Evolutionary conservation across 2,888 invertebrate genomes (phyloP), one percentile per base, ranked within the genome.

Genomic region (Plusia festucae): DNA sequence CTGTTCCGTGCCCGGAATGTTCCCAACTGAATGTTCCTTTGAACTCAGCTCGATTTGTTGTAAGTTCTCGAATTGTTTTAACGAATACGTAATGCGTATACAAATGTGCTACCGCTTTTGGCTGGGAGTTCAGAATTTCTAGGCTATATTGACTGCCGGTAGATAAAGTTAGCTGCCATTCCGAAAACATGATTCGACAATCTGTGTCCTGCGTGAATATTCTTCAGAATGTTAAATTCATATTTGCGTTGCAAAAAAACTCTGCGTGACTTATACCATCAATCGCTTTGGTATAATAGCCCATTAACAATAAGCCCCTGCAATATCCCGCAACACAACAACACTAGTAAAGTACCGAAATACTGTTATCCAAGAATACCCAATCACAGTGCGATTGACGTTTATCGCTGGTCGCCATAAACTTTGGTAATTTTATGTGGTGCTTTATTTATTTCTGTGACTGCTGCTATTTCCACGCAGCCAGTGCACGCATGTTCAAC

Each of bases 331-430:
- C 34, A 52, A 54, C 34, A 57, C 24, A n/a, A 70, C 78, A 72
- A 63, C 77, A 70, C 71, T 74, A 73, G 20, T 16, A 44, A 62
- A 57, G 71, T 72, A 70, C 61, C 57, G 13, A 65, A 69, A 60
- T 30, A 67, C 68, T 68, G 58, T 49, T 73, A 68, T 52, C 67
- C 51, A 65, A 60, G 72, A 77, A 76, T 79, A 82, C 68, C 70
- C 74, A 77, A 84, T 85, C 82, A 80, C 82, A 63, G 62, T 59
- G 59, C 65, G 79, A 84, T 82, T 83, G 85, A 85, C 85, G 82
- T 88, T 85, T 85, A 85, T 82, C 64, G 82, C 67, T 68, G 61
- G 69, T 60, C 71, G 65, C 82, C 62, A 80, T 84, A 83, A 86
- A 84, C 82, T 78, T 78, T 70, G 71, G 74, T 70, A 59, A 72